These are phyloP conservation scores for Paramuricea clavata DNA, from an alignment of 92 coral and sea anemone species.

Conservation along the genomic window DNA sequence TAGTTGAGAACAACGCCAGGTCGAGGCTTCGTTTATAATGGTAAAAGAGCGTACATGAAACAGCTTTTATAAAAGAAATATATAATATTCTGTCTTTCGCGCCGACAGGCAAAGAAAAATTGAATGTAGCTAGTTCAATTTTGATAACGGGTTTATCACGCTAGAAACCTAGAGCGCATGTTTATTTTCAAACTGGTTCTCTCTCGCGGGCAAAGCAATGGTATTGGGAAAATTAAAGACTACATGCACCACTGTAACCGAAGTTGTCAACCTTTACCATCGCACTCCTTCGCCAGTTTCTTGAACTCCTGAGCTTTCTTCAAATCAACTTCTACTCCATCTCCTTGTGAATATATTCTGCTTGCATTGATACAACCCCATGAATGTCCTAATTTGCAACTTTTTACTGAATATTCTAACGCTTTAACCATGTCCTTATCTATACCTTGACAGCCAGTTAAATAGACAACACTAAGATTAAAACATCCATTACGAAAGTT, in stretches of 20 bases:
- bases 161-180: too few species aligned
- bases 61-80: too few species aligned
- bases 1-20: too few species aligned
- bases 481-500: slow-evolving; percentile 93
- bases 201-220: too few species aligned
- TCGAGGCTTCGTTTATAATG: too few species aligned
- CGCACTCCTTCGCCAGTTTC: slow-evolving; percentile 81
- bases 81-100: too few species aligned
- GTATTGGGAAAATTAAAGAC: too few species aligned
- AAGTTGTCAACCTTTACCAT: slow-evolving; percentile 58
- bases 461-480: slow-evolving; percentile 86
- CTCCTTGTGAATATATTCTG: slow-evolving; percentile 91
- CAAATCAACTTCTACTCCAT: slow-evolving; percentile 81
- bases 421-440: slow-evolving; percentile 92
- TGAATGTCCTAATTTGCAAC: slow-evolving; percentile 91
- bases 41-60: too few species aligned
- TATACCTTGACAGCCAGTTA: slow-evolving; percentile 86
- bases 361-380: slow-evolving; percentile 98
- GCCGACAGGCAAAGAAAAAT: too few species aligned
- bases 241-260: not conserved
- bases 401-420: slow-evolving; percentile 83
- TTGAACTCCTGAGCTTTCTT: slow-evolving; percentile 83
- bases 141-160: too few species aligned
- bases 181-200: too few species aligned
- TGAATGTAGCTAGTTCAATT: too few species aligned